phyloP scores from a whole-genome alignment of 2,888 invertebrate species.

The Spodoptera picta region DNA sequence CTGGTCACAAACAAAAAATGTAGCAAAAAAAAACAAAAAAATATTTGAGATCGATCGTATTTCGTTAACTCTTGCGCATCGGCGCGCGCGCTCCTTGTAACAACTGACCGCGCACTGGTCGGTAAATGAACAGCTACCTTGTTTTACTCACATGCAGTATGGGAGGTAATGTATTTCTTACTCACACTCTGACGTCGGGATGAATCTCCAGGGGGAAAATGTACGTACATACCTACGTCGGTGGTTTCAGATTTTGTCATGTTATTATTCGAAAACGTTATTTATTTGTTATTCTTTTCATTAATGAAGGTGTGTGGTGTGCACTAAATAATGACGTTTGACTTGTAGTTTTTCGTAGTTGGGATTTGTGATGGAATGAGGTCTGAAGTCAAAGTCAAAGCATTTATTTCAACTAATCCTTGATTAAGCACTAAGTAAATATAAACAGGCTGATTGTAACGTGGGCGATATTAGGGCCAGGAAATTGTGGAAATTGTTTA shows the following conservation, averaged over 20 bases:
- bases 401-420: too few relatives aligned
- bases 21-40: constrained; percentile 7
- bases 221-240: constrained; percentile 10
- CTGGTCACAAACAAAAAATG: constrained; percentile 16
- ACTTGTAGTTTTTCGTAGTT: too few relatives aligned
- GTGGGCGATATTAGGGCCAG: too few relatives aligned
- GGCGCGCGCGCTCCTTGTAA: constrained; percentile 33
- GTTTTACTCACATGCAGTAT: constrained; percentile 18
- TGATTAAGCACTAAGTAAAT: too few relatives aligned
- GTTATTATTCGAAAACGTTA: too few relatives aligned
- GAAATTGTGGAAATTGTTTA: too few relatives aligned
- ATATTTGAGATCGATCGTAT: constrained; percentile 20
- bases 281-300: too few relatives aligned
- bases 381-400: too few relatives aligned
- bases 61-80: constrained; percentile 42
- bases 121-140: constrained; percentile 4
- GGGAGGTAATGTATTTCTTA: constrained; percentile 4
- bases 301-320: too few relatives aligned
- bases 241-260: background rate
- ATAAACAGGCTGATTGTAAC: too few relatives aligned
- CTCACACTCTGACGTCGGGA: constrained; percentile 12
- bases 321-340: too few relatives aligned
- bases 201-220: constrained; percentile 16
- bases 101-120: constrained; percentile 42
- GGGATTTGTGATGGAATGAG: too few relatives aligned